Base-by-base conservation (phyloP, 2,113 vertebrate species). In the Varanus komodoensis region DNA sequence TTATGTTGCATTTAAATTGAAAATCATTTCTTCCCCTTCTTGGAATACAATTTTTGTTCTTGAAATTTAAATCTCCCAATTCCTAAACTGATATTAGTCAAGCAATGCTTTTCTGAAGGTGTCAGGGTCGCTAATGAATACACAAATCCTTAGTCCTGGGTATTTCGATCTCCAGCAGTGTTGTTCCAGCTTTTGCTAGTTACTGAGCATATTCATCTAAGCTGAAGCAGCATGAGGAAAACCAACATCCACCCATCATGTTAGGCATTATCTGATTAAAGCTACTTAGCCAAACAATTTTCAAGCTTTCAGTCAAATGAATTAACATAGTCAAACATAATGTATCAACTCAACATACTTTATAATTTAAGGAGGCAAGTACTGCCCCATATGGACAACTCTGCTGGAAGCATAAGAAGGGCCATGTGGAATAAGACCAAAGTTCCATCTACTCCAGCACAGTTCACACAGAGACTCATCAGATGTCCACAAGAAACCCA, bases 11-110 rank as follows among this genome's bases (percentile, higher is more conserved):
- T 92, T 84, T 92, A 93, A 94, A 84, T 83, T 87, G 89, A 94
- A 96, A 95, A 95, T 90, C 86, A 82, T 94, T 93, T 90, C 77
- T n/a, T 69, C 57, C 79, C 84, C 91, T 82, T 57, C 88, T 92
- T 82, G 89, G 87, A 94, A 84, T 82, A 89, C 38, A 69, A 32
- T 89, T 92, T 64, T 0, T 0, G 64, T 61, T 34, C 75, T 85
- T 90, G 80, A 89, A 89, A 91, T 90, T 80, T 93, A 78, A 90
- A 95, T 87, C 90, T 50, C 32, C 52, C 92, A 2, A 29, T 81
- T 96, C 91, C 89, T 73, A 87, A 91, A 54, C 3, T 67, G 80
- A 44, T 86, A 52, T 88, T 93, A 89, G 77, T 92, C 19, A 87
- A 84, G 86, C 50, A 12, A 81, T 91, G 8, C 19, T 92, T 93